Percentiles rank a stretch among this genome's conserved stretches.
These are phyloP conservation scores for Deroplatys truncata DNA, from an alignment of 2,888 invertebrate species.

Conservation along the genomic window DNA sequence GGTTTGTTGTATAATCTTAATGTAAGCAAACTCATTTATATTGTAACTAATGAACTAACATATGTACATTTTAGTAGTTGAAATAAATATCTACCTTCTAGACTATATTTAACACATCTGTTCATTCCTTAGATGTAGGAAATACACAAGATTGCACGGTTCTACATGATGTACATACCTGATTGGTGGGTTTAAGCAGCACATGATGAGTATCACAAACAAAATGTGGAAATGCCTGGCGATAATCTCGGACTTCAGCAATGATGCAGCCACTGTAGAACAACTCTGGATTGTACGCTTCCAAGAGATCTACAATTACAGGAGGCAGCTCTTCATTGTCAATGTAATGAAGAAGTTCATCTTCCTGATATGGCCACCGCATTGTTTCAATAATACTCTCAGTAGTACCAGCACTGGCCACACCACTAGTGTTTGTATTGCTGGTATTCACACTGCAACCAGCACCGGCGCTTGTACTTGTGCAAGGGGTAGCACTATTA, in stretches of 20 bases:
- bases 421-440: background rate
- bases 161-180: slow-evolving; percentile 51
- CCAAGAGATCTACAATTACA: slow-evolving; percentile 76
- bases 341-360: slow-evolving; percentile 79
- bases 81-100: too few relatives aligned
- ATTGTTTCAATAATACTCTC: slow-evolving; percentile 58
- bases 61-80: too few relatives aligned
- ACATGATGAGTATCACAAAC: slow-evolving; percentile 82
- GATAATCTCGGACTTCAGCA: slow-evolving; percentile 84
- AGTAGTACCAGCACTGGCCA: background rate
- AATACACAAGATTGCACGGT: too few relatives aligned
- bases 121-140: too few relatives aligned
- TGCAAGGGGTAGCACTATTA: background rate
- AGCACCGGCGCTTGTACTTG: slow-evolving; percentile 19
- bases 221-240: slow-evolving; percentile 72
- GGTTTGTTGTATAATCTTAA: too few relatives aligned
- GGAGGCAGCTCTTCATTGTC: slow-evolving; percentile 90
- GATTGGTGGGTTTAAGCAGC: slow-evolving; percentile 79
- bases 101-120: too few relatives aligned
- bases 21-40: too few relatives aligned
- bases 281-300: slow-evolving; percentile 76
- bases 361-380: slow-evolving; percentile 85
- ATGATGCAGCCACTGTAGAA: slow-evolving; percentile 91
- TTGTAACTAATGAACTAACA: too few relatives aligned
- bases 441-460: slow-evolving; percentile 35